Evolutionary conservation across 2,888 invertebrate species (phyloP).

Genomic region (Acanthosoma haemorrhoidale): DNA sequence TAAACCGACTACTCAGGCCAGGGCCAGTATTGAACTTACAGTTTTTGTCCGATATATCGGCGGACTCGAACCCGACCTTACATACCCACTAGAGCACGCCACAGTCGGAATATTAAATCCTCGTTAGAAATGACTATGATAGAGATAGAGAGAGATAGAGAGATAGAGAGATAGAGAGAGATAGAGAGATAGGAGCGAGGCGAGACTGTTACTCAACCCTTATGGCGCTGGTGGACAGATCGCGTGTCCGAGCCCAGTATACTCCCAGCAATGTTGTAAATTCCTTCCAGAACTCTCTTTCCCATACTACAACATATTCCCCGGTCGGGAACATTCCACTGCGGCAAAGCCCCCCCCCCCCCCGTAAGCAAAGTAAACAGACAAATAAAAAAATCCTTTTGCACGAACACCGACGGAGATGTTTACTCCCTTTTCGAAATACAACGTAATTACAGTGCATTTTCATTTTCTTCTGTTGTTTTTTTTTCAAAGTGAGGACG

Average conservation of each 20-base stretch:
- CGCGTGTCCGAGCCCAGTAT: background rate
- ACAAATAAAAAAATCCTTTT: background rate
- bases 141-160: too few relatives aligned
- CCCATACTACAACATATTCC: background rate
- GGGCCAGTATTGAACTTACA: too few relatives aligned
- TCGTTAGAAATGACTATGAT: too few relatives aligned
- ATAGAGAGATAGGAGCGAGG: background rate
- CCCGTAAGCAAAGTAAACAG: background rate
- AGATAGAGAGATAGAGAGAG: too few relatives aligned
- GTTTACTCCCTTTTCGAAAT: conserved; percentile 1
- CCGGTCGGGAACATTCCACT: background rate
- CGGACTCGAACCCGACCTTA: too few relatives aligned
- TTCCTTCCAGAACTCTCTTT: background rate
- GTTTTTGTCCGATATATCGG: too few relatives aligned
- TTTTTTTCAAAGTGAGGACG: too few relatives aligned
- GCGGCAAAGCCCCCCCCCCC: background rate
- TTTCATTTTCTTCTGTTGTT: background rate
- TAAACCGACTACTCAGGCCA: too few relatives aligned
- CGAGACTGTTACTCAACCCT: background rate
- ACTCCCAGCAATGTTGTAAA: background rate
- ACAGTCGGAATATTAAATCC: background rate
- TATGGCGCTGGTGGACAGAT: too few relatives aligned
- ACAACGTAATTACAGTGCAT: background rate
- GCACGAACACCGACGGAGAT: background rate
- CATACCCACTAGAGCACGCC: too few relatives aligned